phyloP scores from a whole-genome alignment of 1,140 invertebrate species.

The Drosophila murphyi region DNA sequence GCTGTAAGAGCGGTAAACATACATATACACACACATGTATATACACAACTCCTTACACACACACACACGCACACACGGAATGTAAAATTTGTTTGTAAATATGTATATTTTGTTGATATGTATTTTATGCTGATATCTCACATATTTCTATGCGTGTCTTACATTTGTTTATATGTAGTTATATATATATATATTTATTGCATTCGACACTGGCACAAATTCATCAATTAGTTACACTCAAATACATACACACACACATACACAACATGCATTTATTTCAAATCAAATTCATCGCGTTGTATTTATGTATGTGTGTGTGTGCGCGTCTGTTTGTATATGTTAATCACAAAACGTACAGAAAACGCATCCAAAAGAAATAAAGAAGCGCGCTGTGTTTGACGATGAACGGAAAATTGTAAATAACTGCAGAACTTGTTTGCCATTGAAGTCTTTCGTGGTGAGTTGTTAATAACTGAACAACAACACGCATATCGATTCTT shows the following conservation, averaged over 20 bases:
- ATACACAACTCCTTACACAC: not conserved
- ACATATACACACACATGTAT: constrained; percentile 13
- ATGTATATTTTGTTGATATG: constrained; percentile 22
- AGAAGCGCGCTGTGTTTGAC: constrained; percentile 41
- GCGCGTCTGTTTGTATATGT: constrained; percentile 14
- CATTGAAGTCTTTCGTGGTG: constrained; percentile 71
- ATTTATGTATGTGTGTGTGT: constrained; percentile 6
- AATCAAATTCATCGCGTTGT: constrained; percentile 19
- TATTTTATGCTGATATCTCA: constrained; percentile 1
- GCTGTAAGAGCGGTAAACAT: constrained; percentile 29
- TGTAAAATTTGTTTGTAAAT: constrained; percentile 13
- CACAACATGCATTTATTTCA: constrained; percentile 17
- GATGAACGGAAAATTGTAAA: constrained; percentile 61
- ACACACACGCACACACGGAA: not conserved
- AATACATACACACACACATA: constrained; percentile 16
- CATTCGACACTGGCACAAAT: constrained; percentile 35
- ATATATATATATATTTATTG: constrained; percentile 5
- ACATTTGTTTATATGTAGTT: constrained; percentile 37
- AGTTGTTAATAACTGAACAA: constrained; percentile 41
- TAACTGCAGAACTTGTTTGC: constrained; percentile 68
- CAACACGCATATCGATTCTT: constrained; percentile 35
- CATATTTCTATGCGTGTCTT: constrained; percentile 5
- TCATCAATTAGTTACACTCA: constrained; percentile 19
- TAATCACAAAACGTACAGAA: constrained; percentile 38
- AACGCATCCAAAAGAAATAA: constrained; percentile 41